phyloP scores from a whole-genome alignment of 2,888 invertebrate genomes.

The Antheraea assamensis region DNA sequence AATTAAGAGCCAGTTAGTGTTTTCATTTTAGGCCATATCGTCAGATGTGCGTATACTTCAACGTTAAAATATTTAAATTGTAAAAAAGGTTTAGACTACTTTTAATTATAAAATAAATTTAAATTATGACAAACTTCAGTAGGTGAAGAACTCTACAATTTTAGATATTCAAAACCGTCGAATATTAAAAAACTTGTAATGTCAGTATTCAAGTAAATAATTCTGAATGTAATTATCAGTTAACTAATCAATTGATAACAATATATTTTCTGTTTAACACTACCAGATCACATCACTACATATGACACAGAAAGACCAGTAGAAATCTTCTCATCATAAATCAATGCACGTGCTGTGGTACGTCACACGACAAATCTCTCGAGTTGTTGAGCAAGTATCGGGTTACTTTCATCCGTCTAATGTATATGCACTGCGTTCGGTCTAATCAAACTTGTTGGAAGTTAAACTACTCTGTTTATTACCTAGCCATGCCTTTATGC shows the following conservation, averaged over 20 bases:
- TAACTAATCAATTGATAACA: too few relatives aligned
- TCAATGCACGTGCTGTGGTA: constrained; percentile 44
- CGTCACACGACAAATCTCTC: constrained; percentile 53
- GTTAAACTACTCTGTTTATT: constrained; percentile 41
- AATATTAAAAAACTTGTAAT: background rate
- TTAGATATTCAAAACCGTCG: background rate
- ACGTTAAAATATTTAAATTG: too few relatives aligned
- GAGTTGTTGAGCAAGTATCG: constrained; percentile 60
- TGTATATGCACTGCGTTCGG: constrained; percentile 40
- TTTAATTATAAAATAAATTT: too few relatives aligned
- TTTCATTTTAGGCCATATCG: too few relatives aligned
- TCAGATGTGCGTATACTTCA: too few relatives aligned
- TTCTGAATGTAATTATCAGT: background rate
- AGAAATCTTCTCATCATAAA: constrained; percentile 25
- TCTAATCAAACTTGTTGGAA: constrained; percentile 54
- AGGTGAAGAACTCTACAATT: background rate
- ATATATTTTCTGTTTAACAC: too few relatives aligned
- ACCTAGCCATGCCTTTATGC: constrained; percentile 43
- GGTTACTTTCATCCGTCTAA: constrained; percentile 45
- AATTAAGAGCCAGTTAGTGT: too few relatives aligned
- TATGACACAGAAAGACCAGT: background rate
- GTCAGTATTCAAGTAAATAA: background rate
- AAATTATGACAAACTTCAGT: background rate
- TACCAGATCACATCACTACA: background rate
- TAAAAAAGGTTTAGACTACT: too few relatives aligned